Evolutionary conservation across 2,797 vertebrate species (phyloP), one percentile per base, ranked within the genome.

Genomic region (Amazona finschi): DNA sequence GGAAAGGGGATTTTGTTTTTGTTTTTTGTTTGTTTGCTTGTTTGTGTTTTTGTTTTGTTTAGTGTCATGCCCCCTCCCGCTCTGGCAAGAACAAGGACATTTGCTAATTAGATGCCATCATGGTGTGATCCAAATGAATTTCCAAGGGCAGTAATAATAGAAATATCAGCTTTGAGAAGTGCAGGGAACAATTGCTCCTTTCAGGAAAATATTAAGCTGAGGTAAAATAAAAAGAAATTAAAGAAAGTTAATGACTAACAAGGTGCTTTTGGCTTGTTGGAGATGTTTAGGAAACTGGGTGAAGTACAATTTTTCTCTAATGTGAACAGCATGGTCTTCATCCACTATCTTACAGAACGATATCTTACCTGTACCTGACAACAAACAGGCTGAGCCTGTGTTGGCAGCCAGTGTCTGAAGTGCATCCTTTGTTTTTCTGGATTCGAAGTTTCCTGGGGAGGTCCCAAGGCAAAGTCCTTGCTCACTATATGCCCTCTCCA

Each of bases 201-300:
- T 87, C 49, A 82, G 50, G 2, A 33, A 84, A 88, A 67, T 52
- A 21, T 46, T 76, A 84, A 86, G 28, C 14, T 31, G 44, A 70
- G 31, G 8, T 70, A 22, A 76, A 49, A 27, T 9, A 49, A 49
- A 49, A 49, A 49, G 47, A 15, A 87, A 76, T 73, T 47, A 86
- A 39, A 58, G 70, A 75, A 90, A 88, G 94, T 47, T 47, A 72
- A 84, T 78, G 27, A 39, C 70, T 84, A 52, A 41, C 49, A 75
- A 67, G 33, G 9, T 69, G 8, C 10, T 81, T 80, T 87, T 71
- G 43, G 19, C n/a, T 77, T 58, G 19, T 30, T 50, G 60, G 8
- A 50, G 33, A 52, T 76, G 31, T 73, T 85, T 70, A 49, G 60
- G 47, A 83, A 85, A 33, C 22, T 67, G 30, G 8, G 3, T 65